Base-by-base conservation (phyloP, 2,113 vertebrate species). In the Thunnus thynnus region DNA sequence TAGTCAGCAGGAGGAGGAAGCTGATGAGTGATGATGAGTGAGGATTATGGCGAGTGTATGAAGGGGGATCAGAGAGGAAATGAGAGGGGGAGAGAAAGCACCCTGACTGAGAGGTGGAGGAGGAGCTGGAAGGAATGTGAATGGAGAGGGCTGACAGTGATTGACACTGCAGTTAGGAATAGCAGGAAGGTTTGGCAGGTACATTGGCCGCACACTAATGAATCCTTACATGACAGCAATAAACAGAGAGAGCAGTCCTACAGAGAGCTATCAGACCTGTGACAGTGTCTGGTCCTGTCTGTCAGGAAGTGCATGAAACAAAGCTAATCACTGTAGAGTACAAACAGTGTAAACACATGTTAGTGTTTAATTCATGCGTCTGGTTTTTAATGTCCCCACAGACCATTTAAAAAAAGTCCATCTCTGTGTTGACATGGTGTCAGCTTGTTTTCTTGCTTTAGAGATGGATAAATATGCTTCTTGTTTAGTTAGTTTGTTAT, bases 151-250 rank as follows among this genome's bases (percentile, higher is more conserved):
- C 14, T 77, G 81, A 73, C 50, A 54, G n/a, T 62, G 76, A 51
- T 0, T 13, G 85, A 69, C 61, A 36, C 52, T 63, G 67, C 76
- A 86, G 55, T 79, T 13, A 58, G 68, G 65, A 65, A 32, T 13
- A 80, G 75, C 44, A 68, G 65, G 73, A 57, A 0, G 61, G 64
- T 13, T 48, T 78, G 57, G 71, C 71, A 78, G 80, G 79, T 74
- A 47, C 55, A 73, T 50, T 16, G 32, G n/a, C 36, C 16, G 3
- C 72, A 76, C 72, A 73, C 76, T 79, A 80, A 88, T 88, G 76
- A 85, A 76, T 80, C 0, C 18, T 46, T 62, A 12, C 2, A 2
- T 69, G 56, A 70, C 10, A 12, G 58, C 63, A 84, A 84, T 85
- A 66, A 88, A 32, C 22, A 79, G 30, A 72, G 10, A 62, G 56